Evolutionary conservation across 1,140 invertebrate genomes (phyloP), one percentile per base, ranked within the genome.

Genomic region (Aradophagus sp.): DNA sequence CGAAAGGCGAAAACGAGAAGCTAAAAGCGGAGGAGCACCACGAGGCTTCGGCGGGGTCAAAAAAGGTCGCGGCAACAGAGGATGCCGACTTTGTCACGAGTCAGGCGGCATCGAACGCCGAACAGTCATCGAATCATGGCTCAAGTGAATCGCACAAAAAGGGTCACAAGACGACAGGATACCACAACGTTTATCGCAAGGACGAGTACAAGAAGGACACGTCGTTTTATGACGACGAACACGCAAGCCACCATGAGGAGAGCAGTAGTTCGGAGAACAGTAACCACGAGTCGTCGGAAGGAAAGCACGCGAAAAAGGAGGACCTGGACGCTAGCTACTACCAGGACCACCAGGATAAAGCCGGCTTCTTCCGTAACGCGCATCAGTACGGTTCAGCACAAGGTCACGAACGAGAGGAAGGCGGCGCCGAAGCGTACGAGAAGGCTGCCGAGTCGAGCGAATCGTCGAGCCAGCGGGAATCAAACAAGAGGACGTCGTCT

Each of bases 351-450:
- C 86, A 89, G 50, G 88, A 87, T n/a, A 87, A 89, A 59, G 87
- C 90, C 44, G 89, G 88, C 2, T 87, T 88, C 55, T 88, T 90
- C 71, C 86, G 89, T 35, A 88, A 91, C 39, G 89, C 89, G 31
- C 81, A 84, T 31, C 87, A 89, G 59, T 86, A 90, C 72, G 86
- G 90, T 20, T 87, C 87, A 32, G 85, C 87, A 11, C 88, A 89
- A 42, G 91, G 91, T 2, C 90, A 92, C 81, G 91, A 92, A 72
- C 87, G 88, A 13, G 87, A 89, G 58, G 87, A 88, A 16, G 91
- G 89, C 5, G 88, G 92, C 59, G 87, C 90, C 32, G 88, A 90
- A 52, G 89, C 91, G 48, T 89, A 90, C 77, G 87, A 89, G 36
- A 88, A 91, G 74, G 88, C 90, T 26, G 85, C 87, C 38, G 88